Evolutionary conservation across 2,113 vertebrate genomes (phyloP).

Genomic region (Nibea coibor): DNA sequence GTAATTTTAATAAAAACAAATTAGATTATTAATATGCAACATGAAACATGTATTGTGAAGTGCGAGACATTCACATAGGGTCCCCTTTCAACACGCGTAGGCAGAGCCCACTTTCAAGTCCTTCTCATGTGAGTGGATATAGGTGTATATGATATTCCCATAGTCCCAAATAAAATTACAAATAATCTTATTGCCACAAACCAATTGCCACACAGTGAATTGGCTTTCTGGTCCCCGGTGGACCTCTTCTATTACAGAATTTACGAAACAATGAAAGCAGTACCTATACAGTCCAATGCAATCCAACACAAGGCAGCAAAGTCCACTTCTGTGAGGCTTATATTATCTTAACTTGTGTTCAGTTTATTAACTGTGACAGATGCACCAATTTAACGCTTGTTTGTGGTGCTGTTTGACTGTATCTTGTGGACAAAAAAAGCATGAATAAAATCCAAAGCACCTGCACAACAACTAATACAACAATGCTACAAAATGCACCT

Average conservation of each 20-base stretch:
- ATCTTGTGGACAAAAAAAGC: not conserved
- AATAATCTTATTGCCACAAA: not conserved
- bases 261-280: not conserved
- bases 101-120: not conserved
- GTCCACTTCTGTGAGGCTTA: not conserved
- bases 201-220: not conserved
- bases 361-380: not conserved
- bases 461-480: not conserved
- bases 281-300: not conserved
- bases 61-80: not conserved
- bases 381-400: not conserved
- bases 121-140: not conserved
- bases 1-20: conserved; percentile 3
- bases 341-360: not conserved
- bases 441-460: not conserved
- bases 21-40: not conserved
- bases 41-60: not conserved
- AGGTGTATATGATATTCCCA: not conserved
- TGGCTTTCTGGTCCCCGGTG: not conserved
- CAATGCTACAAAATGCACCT: not conserved
- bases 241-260: not conserved
- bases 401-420: not conserved
- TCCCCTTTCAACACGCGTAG: not conserved
- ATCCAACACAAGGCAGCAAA: not conserved
- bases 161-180: not conserved